A percentile compares a stretch with the other conserved stretches of the same genome.
phyloP scores from a whole-genome alignment of 2,888 invertebrate genomes.

The Crematogaster levior region DNA sequence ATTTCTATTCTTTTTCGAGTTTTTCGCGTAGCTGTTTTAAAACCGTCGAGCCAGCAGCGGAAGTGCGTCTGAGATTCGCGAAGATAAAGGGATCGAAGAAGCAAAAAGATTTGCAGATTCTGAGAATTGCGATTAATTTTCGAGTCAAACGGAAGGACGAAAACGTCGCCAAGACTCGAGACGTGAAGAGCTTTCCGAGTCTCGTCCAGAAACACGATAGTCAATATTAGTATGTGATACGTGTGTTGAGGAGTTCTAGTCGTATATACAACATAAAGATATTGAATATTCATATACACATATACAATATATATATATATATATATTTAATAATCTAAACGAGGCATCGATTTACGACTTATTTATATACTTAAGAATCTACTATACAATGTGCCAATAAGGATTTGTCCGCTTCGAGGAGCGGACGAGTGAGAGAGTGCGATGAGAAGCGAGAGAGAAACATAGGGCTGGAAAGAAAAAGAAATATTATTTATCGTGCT shows the following conservation, averaged over 20 bases:
- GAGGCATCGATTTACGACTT: constrained; percentile 80
- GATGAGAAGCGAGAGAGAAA: constrained; percentile 28
- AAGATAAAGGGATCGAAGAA: neutral
- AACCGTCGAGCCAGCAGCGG: neutral
- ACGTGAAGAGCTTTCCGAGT: constrained; percentile 71
- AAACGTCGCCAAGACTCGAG: constrained; percentile 43
- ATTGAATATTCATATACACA: constrained; percentile 80
- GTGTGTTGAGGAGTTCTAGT: constrained; percentile 83
- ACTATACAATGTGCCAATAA: constrained; percentile 68
- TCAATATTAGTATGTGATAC: constrained; percentile 86
- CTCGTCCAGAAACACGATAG: constrained; percentile 84
- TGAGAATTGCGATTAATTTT: neutral
- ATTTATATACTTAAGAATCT: constrained; percentile 76
- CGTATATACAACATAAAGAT: constrained; percentile 78
- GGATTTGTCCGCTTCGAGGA: constrained; percentile 57
- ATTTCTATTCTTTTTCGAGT: neutral
- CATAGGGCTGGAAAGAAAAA: neutral
- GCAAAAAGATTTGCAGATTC: too few species aligned
- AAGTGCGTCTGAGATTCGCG: neutral
- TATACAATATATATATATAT: constrained; percentile 72
- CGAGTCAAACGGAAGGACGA: constrained; percentile 10
- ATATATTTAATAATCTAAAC: constrained; percentile 76
- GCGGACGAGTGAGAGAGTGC: constrained; percentile 10
- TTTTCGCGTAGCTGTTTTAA: neutral
- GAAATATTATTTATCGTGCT: constrained; percentile 23